Percentiles rank a stretch among this genome's conserved stretches.
phyloP scores from a whole-genome alignment of 2,888 invertebrate genomes.

The Dryobota labecula region DNA sequence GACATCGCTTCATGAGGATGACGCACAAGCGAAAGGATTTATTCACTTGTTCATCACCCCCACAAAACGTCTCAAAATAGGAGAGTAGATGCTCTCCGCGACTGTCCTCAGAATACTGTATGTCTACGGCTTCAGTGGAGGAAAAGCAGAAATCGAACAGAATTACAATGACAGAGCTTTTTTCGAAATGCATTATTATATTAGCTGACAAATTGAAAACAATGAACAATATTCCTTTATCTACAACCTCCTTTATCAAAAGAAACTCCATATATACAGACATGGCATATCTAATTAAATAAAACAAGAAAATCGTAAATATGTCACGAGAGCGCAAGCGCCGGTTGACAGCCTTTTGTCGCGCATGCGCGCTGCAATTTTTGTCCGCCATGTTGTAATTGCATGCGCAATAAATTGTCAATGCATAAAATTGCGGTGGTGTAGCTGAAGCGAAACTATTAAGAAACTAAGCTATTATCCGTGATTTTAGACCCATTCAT shows the following conservation, averaged over 20 bases:
- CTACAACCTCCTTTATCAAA: slow-evolving; percentile 12
- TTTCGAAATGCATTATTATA: background rate
- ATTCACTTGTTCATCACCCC: too few relatives aligned
- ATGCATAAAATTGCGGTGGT: slow-evolving; percentile 40
- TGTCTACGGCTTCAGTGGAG: background rate
- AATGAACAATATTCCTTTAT: background rate
- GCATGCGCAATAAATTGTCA: slow-evolving; percentile 68
- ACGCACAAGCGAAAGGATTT: too few relatives aligned
- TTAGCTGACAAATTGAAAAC: slow-evolving; percentile 1
- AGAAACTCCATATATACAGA: slow-evolving; percentile 32
- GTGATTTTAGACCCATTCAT: background rate
- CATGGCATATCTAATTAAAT: slow-evolving; percentile 60
- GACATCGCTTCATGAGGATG: too few relatives aligned
- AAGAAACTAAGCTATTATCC: background rate
- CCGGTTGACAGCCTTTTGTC: slow-evolving; percentile 75
- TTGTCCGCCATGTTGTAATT: slow-evolving; percentile 78
- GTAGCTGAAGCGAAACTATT: slow-evolving; percentile 23
- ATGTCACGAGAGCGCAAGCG: slow-evolving; percentile 67
- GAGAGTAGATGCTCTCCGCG: too few relatives aligned
- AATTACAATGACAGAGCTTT: background rate
- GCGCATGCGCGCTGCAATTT: slow-evolving; percentile 72
- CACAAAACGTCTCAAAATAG: too few relatives aligned
- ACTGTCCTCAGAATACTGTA: too few relatives aligned
- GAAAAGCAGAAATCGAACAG: background rate
- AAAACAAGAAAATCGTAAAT: slow-evolving; percentile 63